These are phyloP conservation scores for Pseudomyrmex flavicornis DNA, from an alignment of 1,140 invertebrate genomes.

Conservation along the genomic window DNA sequence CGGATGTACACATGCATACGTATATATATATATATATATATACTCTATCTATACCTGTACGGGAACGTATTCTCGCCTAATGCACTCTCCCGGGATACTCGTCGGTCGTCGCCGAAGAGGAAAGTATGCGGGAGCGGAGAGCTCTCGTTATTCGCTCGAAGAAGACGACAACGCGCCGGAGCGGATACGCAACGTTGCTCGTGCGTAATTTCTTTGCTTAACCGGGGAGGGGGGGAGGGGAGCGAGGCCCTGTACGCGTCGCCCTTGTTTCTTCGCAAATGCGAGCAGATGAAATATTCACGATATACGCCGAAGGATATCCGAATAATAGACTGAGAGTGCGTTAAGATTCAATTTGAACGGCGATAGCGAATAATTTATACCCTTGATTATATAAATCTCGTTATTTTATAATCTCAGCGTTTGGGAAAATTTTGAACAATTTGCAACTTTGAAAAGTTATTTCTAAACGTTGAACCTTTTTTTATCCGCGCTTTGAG, in stretches of 20 bases:
- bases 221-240: neutral
- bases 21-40: neutral
- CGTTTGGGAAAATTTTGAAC: too few relatives aligned
- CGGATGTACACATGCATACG: too few relatives aligned
- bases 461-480: neutral
- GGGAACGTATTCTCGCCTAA: neutral
- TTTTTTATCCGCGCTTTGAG: neutral
- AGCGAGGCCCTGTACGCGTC: neutral
- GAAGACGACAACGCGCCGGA: neutral
- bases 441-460: neutral
- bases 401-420: neutral
- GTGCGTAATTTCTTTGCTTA: constrained; percentile 34
- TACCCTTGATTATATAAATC: neutral
- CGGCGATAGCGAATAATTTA: neutral
- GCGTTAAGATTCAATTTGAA: too few relatives aligned
- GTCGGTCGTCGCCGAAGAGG: constrained; percentile 3
- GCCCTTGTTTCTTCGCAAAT: neutral
- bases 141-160: constrained; percentile 27
- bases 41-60: neutral
- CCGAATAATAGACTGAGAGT: neutral
- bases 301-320: neutral
- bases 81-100: neutral
- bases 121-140: constrained; percentile 33
- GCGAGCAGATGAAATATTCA: constrained; percentile 43
- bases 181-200: constrained; percentile 34